These are phyloP conservation scores for Lasaia peninsularis DNA, from an alignment of 1,140 invertebrate species.

Conservation along the genomic window DNA sequence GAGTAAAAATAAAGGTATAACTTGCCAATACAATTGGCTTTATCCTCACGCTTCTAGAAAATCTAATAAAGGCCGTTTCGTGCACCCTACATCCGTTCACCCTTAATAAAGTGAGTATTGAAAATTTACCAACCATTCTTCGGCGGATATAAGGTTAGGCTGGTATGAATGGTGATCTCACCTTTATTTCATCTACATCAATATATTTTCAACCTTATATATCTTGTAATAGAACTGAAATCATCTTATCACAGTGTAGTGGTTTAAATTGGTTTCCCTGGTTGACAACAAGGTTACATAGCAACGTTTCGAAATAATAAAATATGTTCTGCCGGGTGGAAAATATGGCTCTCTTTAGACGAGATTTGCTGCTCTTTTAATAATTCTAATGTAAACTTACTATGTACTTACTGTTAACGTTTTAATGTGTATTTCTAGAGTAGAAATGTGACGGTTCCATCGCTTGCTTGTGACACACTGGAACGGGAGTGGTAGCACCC, in stretches of 20 bases:
- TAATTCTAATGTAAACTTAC: too few species aligned
- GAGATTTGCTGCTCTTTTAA: slow-evolving; percentile 9
- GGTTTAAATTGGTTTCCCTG: slow-evolving; percentile 44
- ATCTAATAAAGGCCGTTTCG: slow-evolving; percentile 75
- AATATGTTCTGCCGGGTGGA: slow-evolving; percentile 42
- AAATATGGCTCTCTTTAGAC: slow-evolving; percentile 31
- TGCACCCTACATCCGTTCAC: slow-evolving; percentile 60
- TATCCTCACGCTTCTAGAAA: slow-evolving; percentile 68
- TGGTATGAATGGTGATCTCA: slow-evolving; percentile 54
- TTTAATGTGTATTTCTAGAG: too few species aligned
- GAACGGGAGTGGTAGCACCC: too few species aligned
- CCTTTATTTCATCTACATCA: slow-evolving; percentile 35
- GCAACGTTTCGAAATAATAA: slow-evolving; percentile 51
- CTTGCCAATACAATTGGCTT: slow-evolving; percentile 52
- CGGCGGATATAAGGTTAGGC: slow-evolving; percentile 72
- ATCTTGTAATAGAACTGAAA: slow-evolving; percentile 21
- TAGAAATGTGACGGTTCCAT: too few species aligned
- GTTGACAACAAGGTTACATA: slow-evolving; percentile 39
- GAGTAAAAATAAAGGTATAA: slow-evolving; percentile 49
- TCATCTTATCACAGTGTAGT: slow-evolving; percentile 16
- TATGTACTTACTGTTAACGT: too few species aligned
- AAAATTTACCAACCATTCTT: slow-evolving; percentile 78
- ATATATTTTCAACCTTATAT: slow-evolving; percentile 28
- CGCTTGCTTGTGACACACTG: too few species aligned
- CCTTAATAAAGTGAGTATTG: slow-evolving; percentile 78